Percentiles rank a stretch among this genome's conserved stretches.
phyloP scores from a whole-genome alignment of 1,140 invertebrate genomes.

The Tachypleus tridentatus region DNA sequence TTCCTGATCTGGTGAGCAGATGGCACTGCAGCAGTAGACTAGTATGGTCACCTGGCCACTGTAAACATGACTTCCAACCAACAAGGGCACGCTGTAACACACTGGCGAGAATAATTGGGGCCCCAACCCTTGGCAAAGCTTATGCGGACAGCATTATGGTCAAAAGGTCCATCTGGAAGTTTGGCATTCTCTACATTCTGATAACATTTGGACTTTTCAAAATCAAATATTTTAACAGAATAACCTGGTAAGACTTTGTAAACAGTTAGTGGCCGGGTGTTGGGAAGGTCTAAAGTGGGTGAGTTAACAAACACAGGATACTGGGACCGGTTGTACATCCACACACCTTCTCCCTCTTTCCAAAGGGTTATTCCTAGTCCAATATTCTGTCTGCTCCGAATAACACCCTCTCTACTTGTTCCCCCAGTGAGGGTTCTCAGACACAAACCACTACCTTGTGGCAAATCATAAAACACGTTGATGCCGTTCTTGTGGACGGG shows the following conservation, averaged over 20 bases:
- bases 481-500: slow-evolving; percentile 54
- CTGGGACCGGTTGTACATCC: slow-evolving; percentile 79
- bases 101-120: slow-evolving; percentile 64
- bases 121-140: slow-evolving; percentile 91
- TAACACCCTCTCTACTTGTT: slow-evolving; percentile 39
- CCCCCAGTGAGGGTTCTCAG: slow-evolving; percentile 47
- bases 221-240: slow-evolving; percentile 71
- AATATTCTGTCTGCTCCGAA: slow-evolving; percentile 38
- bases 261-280: slow-evolving; percentile 51
- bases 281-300: slow-evolving; percentile 57
- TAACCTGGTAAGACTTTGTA: slow-evolving; percentile 66
- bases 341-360: slow-evolving; percentile 55
- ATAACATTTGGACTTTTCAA: slow-evolving; percentile 32
- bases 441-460: slow-evolving; percentile 56
- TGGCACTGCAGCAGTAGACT: no score
- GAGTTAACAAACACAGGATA: slow-evolving; percentile 77
- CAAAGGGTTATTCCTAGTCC: slow-evolving; percentile 52
- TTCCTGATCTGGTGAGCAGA: no score
- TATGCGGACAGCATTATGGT: slow-evolving; percentile 67
- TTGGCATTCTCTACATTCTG: slow-evolving; percentile 25
- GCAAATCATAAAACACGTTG: slow-evolving; percentile 60
- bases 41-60: slow-evolving; percentile 12
- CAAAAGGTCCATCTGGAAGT: slow-evolving; percentile 45
- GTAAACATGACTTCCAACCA: slow-evolving; percentile 73
- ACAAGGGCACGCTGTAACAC: slow-evolving; percentile 74